phyloP scores from a whole-genome alignment of 92 coral and sea anemone genomes.

The Phenganax subtilis region DNA sequence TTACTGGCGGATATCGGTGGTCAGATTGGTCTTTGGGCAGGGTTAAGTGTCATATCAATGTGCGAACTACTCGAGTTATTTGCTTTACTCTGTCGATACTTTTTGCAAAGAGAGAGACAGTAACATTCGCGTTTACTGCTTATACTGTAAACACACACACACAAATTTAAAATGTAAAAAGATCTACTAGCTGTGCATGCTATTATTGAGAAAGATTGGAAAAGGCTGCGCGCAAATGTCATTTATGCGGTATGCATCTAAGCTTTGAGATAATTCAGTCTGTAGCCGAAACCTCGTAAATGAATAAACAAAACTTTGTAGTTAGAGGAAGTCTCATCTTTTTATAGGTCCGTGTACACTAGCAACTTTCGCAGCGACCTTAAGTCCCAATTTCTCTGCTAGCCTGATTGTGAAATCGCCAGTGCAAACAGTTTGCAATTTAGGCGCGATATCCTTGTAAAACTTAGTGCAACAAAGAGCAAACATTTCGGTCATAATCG shows the following conservation, averaged over 20 bases:
- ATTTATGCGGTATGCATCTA: no score
- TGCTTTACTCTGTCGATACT: slow-evolving; percentile 23
- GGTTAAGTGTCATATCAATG: slow-evolving; percentile 35
- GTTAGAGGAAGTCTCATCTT: no score
- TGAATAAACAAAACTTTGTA: background rate
- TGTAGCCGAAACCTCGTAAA: background rate
- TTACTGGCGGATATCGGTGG: slow-evolving; percentile 41
- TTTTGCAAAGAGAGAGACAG: slow-evolving; percentile 9
- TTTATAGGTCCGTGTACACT: background rate
- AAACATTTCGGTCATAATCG: no score
- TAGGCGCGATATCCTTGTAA: no score
- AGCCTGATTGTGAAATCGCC: no score
- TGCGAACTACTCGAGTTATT: slow-evolving; percentile 35
- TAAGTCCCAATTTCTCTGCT: background rate
- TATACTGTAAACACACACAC: no score
- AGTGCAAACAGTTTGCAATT: no score
- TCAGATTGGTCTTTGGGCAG: slow-evolving; percentile 41
- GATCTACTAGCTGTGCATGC: no score
- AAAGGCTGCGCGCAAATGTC: no score
- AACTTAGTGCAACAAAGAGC: no score
- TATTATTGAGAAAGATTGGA: no score
- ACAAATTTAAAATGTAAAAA: no score
- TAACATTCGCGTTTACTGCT: background rate
- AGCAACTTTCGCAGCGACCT: background rate
- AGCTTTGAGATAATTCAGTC: background rate